A percentile compares a stretch with the other conserved stretches of the same genome.
phyloP scores from a whole-genome alignment of 2,797 vertebrate species.

The Melopsittacus undulatus region DNA sequence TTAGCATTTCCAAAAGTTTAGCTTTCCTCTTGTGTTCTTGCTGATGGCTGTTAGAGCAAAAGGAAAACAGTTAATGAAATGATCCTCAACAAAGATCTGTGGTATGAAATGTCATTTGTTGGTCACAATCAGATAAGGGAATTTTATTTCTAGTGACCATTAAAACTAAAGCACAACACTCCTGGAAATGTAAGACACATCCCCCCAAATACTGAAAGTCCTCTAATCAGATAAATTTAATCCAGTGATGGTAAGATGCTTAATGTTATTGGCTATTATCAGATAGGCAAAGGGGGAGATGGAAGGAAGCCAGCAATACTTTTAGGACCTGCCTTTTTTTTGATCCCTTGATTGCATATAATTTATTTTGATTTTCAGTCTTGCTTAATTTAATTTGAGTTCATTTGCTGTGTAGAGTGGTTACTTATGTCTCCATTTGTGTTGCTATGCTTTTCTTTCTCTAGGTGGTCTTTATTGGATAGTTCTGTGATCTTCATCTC shows the following conservation, averaged over 20 bases:
- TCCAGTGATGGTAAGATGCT: neutral
- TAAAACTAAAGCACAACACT: neutral
- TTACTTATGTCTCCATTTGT: neutral
- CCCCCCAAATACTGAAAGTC: neutral
- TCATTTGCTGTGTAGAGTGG: neutral
- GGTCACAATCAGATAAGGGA: neutral
- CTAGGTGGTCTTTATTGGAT: neutral
- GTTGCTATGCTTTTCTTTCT: neutral
- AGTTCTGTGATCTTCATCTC: neutral
- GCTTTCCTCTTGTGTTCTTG: neutral
- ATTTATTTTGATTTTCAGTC: slow-evolving; percentile 32
- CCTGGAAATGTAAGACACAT: neutral
- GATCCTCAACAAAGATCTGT: neutral
- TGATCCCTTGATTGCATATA: neutral
- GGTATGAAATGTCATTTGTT: neutral
- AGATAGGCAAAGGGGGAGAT: neutral
- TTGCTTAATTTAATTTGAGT: slow-evolving; percentile 17
- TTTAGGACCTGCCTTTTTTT: neutral
- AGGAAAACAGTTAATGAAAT: slow-evolving; percentile 46
- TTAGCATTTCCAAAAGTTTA: slow-evolving; percentile 30
- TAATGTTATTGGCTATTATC: neutral
- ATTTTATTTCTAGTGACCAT: neutral
- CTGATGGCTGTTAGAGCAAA: slow-evolving; percentile 25
- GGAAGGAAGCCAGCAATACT: slow-evolving; percentile 11
- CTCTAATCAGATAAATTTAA: slow-evolving; percentile 1